Conservation (phyloP, 2,113 vertebrate genomes). For the Tor tambroides region DNA sequence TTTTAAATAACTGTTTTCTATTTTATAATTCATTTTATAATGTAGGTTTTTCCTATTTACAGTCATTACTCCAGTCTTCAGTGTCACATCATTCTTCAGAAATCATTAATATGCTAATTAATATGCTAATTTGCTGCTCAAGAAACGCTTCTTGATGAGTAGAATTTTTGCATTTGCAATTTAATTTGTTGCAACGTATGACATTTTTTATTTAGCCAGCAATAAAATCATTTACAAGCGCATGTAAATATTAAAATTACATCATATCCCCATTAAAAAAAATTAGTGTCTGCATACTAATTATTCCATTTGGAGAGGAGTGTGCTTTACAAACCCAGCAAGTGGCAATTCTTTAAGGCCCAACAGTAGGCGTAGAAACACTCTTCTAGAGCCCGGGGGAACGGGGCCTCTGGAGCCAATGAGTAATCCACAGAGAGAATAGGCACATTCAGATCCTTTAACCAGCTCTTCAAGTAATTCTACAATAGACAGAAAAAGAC, state of each 20-base stretch:
- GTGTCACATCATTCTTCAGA: neutral
- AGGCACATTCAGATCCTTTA: slow-evolving; percentile 81
- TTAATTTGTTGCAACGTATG: neutral
- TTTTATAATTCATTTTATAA: neutral
- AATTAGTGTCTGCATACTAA: neutral
- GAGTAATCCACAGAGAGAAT: slow-evolving; percentile 92
- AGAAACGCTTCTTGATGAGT: neutral
- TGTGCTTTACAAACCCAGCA: slow-evolving; percentile 76
- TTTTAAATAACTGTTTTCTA: too few species aligned
- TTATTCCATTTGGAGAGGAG: neutral
- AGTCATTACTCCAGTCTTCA: neutral
- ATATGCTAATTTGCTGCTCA: neutral
- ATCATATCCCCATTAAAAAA: neutral
- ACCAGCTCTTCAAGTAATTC: slow-evolving; percentile 87
- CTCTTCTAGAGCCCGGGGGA: slow-evolving; percentile 88
- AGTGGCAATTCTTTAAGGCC: slow-evolving; percentile 83
- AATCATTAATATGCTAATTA: neutral
- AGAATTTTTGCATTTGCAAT: neutral
- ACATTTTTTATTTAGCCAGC: neutral
- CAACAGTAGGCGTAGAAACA: slow-evolving; percentile 94
- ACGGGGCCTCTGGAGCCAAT: slow-evolving; percentile 86
- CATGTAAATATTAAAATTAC: neutral
- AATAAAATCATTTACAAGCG: neutral
- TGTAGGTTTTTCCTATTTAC: neutral
- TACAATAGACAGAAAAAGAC: slow-evolving; percentile 47